Conservation (phyloP, 1,140 invertebrate genomes). For the Caenorhabditis remanei region DNA sequence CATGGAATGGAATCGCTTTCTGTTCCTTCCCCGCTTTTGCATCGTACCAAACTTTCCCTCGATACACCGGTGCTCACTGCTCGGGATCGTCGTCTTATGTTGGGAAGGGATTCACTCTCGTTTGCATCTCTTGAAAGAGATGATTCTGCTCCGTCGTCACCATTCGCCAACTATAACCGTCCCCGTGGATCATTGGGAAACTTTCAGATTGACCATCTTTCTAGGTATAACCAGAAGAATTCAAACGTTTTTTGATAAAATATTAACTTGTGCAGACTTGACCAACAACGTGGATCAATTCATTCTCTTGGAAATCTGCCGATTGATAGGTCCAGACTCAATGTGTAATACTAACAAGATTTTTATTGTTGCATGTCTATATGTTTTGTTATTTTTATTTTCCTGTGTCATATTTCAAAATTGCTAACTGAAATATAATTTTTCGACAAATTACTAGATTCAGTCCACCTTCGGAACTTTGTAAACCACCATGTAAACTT, state of each 20-base stretch:
- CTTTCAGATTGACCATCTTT: conserved; percentile 20
- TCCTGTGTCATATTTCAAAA: background rate
- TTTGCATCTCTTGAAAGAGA: conserved; percentile 38
- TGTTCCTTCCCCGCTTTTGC: conserved; percentile 48
- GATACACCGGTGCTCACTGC: conserved; percentile 16
- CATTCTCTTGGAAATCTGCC: conserved; percentile 45
- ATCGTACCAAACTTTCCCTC: conserved; percentile 21
- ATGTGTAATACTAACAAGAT: conserved; percentile 3
- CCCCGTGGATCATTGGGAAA: conserved; percentile 53
- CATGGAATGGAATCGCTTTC: conserved; percentile 42
- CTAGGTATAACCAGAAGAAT: background rate
- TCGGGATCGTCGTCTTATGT: conserved; percentile 19
- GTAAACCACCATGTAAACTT: conserved; percentile 1
- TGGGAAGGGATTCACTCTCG: conserved; percentile 36
- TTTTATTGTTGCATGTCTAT: background rate
- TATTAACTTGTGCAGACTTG: conserved; percentile 35
- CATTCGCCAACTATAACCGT: conserved; percentile 15
- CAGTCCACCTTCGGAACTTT: background rate
- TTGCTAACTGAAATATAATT: background rate
- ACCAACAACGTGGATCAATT: conserved; percentile 57
- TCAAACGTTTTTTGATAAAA: background rate
- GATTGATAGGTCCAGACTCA: conserved; percentile 11
- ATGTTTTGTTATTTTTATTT: background rate
- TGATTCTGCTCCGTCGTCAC: conserved; percentile 40
- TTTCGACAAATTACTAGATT: too few relatives aligned